A percentile compares a stretch with the other conserved stretches of the same genome.
phyloP scores from a whole-genome alignment of 2,888 invertebrate genomes.

The Seira musarum region DNA sequence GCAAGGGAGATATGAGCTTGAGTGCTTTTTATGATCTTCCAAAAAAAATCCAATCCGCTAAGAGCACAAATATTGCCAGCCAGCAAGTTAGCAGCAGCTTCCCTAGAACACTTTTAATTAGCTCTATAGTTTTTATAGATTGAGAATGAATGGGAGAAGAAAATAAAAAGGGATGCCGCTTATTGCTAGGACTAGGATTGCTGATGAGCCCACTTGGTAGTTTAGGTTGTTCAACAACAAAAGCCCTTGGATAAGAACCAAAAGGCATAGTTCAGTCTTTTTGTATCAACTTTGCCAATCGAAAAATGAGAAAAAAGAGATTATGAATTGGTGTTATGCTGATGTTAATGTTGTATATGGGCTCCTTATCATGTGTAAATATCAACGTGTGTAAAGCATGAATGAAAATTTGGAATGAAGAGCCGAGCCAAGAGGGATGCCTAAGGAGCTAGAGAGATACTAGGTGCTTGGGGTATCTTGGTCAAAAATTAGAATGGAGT shows the following conservation, averaged over 20 bases:
- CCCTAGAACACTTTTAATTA: background rate
- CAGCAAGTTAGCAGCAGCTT: too few relatives aligned
- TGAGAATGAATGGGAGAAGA: background rate
- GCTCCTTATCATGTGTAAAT: conserved; percentile 11
- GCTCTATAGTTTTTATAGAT: background rate
- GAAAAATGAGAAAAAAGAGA: background rate
- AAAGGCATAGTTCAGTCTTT: conserved; percentile 45
- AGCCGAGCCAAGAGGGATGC: conserved; percentile 6
- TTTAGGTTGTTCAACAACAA: background rate
- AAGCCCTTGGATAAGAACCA: conserved; percentile 55
- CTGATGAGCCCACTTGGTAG: background rate
- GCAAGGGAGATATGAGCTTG: conserved; percentile 28
- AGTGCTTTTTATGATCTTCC: conserved; percentile 53
- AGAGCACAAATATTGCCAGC: too few relatives aligned
- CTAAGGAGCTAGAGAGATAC: too few relatives aligned
- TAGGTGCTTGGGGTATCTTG: conserved; percentile 52
- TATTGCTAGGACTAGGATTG: background rate
- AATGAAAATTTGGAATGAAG: conserved; percentile 34
- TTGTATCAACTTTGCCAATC: conserved; percentile 1
- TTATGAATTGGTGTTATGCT: conserved; percentile 5
- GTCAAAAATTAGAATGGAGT: conserved; percentile 11
- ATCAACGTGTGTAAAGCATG: conserved; percentile 36
- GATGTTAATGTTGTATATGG: too few relatives aligned
- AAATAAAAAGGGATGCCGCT: background rate
- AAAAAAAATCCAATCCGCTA: conserved; percentile 15